Percentiles rank a stretch among this genome's conserved stretches.
These are phyloP conservation scores for Nettapus auritus DNA, from an alignment of 2,113 vertebrate genomes.

Conservation along the genomic window DNA sequence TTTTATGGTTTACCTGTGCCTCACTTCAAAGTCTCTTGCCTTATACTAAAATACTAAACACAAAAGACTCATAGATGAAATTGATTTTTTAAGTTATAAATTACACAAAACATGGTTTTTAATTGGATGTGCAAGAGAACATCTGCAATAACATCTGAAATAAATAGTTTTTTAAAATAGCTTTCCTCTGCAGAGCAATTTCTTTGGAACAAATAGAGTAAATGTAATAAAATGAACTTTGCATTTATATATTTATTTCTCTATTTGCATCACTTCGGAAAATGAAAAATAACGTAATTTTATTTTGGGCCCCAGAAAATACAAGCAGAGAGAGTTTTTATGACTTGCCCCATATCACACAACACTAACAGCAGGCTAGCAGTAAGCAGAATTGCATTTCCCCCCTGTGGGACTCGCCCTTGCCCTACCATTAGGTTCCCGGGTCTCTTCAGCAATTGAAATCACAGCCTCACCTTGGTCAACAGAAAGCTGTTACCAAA, in stretches of 20 bases:
- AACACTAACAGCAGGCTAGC: too few species aligned
- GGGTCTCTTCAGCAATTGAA: not conserved
- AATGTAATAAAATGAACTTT: not conserved
- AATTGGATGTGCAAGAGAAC: constrained; percentile 42
- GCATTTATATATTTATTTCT: not conserved
- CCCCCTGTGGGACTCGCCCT: not conserved
- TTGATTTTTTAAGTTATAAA: constrained; percentile 34
- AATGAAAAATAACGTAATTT: not conserved
- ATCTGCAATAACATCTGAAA: not conserved
- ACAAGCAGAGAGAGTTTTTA: not conserved
- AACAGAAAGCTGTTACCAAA: not conserved
- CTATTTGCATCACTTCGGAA: not conserved
- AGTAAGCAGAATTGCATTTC: not conserved
- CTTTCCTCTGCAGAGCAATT: not conserved
- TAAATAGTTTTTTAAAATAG: constrained; percentile 44
- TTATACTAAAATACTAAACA: not conserved
- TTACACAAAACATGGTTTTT: not conserved
- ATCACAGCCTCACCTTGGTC: not conserved
- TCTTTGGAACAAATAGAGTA: not conserved
- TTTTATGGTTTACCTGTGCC: not conserved
- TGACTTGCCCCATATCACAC: not conserved
- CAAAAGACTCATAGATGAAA: not conserved
- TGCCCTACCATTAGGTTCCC: not conserved
- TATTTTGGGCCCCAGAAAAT: not conserved
- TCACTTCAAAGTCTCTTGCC: not conserved